Percentiles rank a stretch among this genome's conserved stretches.
phyloP scores from a whole-genome alignment of 2,797 vertebrate species.

The Coluber constrictor region DNA sequence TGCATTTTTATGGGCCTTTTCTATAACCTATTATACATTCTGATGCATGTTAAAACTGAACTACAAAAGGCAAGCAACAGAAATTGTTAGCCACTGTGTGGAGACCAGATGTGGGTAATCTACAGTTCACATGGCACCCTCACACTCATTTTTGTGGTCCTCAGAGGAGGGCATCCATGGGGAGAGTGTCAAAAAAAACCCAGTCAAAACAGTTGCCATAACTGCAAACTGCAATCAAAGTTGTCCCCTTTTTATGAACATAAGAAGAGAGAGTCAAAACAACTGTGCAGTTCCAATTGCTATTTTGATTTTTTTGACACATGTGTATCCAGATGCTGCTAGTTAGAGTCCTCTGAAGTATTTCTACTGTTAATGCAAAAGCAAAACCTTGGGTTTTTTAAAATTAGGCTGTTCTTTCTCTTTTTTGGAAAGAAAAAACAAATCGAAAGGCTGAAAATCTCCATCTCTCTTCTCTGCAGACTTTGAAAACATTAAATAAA shows the following conservation, averaged over 20 bases:
- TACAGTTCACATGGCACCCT: background rate
- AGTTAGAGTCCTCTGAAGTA: background rate
- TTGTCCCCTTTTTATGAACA: background rate
- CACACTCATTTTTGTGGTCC: background rate
- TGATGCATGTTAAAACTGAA: background rate
- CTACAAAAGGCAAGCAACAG: background rate
- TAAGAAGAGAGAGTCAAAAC: background rate
- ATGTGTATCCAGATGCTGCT: background rate
- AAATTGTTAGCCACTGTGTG: background rate
- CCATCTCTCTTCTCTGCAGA: background rate
- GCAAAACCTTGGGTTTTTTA: background rate
- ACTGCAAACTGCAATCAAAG: background rate
- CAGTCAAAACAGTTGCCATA: background rate
- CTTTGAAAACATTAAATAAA: background rate
- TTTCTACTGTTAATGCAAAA: background rate
- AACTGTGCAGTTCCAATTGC: background rate
- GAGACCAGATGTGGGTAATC: background rate
- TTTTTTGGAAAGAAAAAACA: background rate
- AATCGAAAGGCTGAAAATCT: background rate
- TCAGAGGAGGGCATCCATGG: background rate
- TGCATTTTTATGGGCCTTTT: background rate
- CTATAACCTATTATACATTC: background rate
- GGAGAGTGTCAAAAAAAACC: background rate
- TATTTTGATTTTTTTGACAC: background rate
- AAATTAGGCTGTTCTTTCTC: background rate